phyloP scores from a whole-genome alignment of 2,797 vertebrate species.

The Siniperca scherzeri region DNA sequence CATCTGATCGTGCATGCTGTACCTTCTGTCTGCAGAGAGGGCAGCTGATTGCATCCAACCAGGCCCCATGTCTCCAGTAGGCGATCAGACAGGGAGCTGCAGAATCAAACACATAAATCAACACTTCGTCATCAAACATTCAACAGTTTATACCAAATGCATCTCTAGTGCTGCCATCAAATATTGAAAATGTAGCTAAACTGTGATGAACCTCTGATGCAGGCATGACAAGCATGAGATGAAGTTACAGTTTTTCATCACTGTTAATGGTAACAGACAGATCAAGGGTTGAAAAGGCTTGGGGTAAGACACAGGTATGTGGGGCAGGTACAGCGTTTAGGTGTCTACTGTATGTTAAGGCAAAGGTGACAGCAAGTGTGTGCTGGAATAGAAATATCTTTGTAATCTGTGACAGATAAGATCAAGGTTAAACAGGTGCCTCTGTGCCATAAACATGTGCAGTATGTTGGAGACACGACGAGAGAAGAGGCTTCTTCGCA shows the following conservation, averaged over 20 bases:
- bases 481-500: neutral
- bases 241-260: neutral
- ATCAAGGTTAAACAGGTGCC: constrained; percentile 17
- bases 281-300: neutral
- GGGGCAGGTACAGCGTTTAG: neutral
- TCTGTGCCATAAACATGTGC: constrained; percentile 11
- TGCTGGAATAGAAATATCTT: neutral
- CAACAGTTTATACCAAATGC: neutral
- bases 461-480: neutral
- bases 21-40: constrained; percentile 93
- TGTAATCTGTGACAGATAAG: constrained; percentile 26
- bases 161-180: neutral
- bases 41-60: constrained; percentile 88
- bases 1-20: constrained; percentile 4
- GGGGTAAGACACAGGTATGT: neutral
- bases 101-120: constrained; percentile 26
- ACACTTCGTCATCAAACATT: neutral
- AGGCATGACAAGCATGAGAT: neutral
- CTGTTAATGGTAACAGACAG: too few species aligned
- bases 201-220: neutral
- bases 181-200: neutral
- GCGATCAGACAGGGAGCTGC: constrained; percentile 89
- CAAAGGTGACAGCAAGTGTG: constrained; percentile 17
- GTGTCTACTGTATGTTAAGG: neutral
- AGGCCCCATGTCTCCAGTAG: constrained; percentile 89